Conservation (phyloP, 2,113 vertebrate genomes). For the Esox niger region DNA sequence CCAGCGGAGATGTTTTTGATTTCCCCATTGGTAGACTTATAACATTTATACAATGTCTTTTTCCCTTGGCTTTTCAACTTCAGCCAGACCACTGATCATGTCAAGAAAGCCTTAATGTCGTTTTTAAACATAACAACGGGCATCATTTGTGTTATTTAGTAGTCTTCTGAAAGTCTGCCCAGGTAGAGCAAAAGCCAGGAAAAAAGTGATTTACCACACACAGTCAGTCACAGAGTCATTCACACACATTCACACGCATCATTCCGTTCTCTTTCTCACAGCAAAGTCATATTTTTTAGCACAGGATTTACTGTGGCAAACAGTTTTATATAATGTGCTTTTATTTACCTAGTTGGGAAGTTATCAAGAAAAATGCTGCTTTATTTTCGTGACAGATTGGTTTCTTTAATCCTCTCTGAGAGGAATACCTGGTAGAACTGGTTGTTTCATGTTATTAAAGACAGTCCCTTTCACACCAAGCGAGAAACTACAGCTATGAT, state of each 20-base stretch:
- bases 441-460: background rate
- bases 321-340: background rate
- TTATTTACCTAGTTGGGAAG: background rate
- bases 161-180: background rate
- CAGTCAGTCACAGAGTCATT: background rate
- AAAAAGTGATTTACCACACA: conserved; percentile 2
- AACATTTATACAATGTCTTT: background rate
- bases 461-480: background rate
- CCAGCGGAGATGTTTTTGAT: background rate
- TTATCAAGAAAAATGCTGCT: background rate
- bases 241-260: background rate
- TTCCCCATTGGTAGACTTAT: background rate
- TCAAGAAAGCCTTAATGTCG: background rate
- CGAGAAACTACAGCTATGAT: background rate
- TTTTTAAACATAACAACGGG: background rate
- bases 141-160: background rate
- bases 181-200: background rate
- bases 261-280: background rate
- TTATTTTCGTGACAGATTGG: background rate
- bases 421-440: background rate
- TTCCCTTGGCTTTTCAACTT: background rate
- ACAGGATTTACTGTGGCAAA: background rate
- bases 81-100: background rate
- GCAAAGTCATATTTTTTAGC: background rate
- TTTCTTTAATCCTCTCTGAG: background rate